Evolutionary conservation across 2,797 vertebrate genomes (phyloP), one percentile per base, ranked within the genome.

Genomic region (Tragelaphus eurycerus): DNA sequence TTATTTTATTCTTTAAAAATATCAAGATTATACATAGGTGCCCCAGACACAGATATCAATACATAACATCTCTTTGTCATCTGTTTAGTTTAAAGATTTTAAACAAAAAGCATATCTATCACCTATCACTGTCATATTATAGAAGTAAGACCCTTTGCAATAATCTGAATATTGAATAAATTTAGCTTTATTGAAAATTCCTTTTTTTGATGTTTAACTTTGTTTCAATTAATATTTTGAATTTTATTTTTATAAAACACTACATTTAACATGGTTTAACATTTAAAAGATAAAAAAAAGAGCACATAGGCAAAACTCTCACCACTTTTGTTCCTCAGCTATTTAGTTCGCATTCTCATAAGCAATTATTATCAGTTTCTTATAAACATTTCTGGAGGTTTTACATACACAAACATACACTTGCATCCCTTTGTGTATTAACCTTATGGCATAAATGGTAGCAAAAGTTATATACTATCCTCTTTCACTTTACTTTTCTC

Each of bases 1-100:
- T 94, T 86, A 95, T 86, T 86, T 25, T 43, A 59, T 15, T 89
- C 52, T 79, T 95, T 96, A 86, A 67, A 96, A 94, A 89, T 81
- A 93, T 67, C 23, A 74, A 89, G 57, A 90, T 74, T 43, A 15
- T 60, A 23, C 17, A 14, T 93, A 59, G 52, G 38, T 86, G 27
- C 13, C 2, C 23, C 48, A 94, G 62, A 85, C 31, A 25, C 14
- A 54, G 34, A 52, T 27, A 57, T 76, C 78, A 78, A 43, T 76
- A 57, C 62, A 88, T 55, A 83, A 46, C 64, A 6, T 71, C 67
- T 38, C 10, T 71, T 62, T n/a, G 15, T 59, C 8, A 87, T 31
- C 38, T 34, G 93, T 83, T 90, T 48, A 38, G 90, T 89, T 95
- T 91, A 23, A 95, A 86, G 21, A 34, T 5, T 38, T 43, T 54